Percentiles rank a stretch among this genome's conserved stretches.
These are phyloP conservation scores for Dipodomys ordii DNA, from an alignment of 2,113 vertebrate species.

Conservation along the genomic window DNA sequence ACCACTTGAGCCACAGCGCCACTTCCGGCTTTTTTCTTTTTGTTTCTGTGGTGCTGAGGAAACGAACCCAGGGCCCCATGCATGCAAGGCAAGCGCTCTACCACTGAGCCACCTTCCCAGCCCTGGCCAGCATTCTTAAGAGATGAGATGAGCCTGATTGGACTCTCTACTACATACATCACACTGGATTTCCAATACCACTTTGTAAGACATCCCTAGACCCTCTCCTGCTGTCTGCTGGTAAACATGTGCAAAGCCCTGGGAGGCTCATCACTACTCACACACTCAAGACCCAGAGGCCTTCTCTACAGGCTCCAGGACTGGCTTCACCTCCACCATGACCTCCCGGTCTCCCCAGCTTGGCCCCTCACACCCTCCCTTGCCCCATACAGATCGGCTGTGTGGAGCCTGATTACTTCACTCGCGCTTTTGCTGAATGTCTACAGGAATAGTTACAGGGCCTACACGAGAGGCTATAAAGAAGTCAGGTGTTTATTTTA, in stretches of 20 bases:
- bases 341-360: background rate
- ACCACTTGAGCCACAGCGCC: no score
- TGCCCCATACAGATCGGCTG: background rate
- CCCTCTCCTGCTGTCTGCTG: background rate
- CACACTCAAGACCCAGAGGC: background rate
- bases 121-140: background rate
- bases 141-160: background rate
- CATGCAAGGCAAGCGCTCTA: no score
- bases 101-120: no score
- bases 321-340: background rate
- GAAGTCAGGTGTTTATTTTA: background rate
- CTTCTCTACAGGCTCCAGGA: no score
- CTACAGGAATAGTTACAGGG: background rate
- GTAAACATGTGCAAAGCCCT: background rate
- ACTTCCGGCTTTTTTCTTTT: no score
- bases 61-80: no score
- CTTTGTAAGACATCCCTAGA: background rate
- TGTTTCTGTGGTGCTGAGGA: no score
- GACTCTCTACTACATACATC: no score
- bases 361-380: no score
- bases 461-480: background rate
- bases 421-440: background rate
- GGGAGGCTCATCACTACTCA: background rate
- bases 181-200: no score
- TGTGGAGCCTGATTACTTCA: background rate